Conservation (phyloP, 2,797 vertebrate genomes). For the Sandelia bainsii region DNA sequence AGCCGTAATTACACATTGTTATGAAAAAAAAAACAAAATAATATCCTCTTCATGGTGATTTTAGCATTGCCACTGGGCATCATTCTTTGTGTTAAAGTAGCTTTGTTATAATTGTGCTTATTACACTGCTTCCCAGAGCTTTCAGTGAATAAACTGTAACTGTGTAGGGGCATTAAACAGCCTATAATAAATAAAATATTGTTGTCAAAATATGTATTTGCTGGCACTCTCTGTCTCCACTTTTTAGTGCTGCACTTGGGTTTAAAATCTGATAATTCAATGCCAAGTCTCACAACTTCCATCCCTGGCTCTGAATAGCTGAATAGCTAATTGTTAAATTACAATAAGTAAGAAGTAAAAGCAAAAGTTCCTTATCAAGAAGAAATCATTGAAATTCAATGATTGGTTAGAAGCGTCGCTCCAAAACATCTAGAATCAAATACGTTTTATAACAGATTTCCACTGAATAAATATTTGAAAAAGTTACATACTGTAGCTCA, state of each 20-base stretch:
- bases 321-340: background rate
- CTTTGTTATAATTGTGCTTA: conserved; percentile 48
- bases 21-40: conserved; percentile 14
- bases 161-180: background rate
- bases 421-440: too few species aligned
- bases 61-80: conserved; percentile 36
- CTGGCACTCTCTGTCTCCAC: conserved; percentile 9
- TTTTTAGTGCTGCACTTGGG: conserved; percentile 24
- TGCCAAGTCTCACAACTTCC: conserved; percentile 15
- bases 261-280: conserved; percentile 10
- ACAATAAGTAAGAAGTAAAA: too few species aligned
- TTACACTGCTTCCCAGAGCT: conserved; percentile 23
- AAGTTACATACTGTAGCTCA: too few species aligned
- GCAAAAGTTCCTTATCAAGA: too few species aligned
- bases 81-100: conserved; percentile 23
- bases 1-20: conserved; percentile 27
- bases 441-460: too few species aligned
- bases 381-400: too few species aligned
- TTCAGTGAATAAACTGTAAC: conserved; percentile 15
- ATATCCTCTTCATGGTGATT: conserved; percentile 36
- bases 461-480: too few species aligned
- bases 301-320: conserved; percentile 14
- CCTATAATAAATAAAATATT: conserved; percentile 14
- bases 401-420: too few species aligned
- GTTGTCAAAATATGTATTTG: conserved; percentile 24